These are phyloP conservation scores for Gordius sp. DNA, from an alignment of 2,888 invertebrate genomes.

Conservation along the genomic window DNA sequence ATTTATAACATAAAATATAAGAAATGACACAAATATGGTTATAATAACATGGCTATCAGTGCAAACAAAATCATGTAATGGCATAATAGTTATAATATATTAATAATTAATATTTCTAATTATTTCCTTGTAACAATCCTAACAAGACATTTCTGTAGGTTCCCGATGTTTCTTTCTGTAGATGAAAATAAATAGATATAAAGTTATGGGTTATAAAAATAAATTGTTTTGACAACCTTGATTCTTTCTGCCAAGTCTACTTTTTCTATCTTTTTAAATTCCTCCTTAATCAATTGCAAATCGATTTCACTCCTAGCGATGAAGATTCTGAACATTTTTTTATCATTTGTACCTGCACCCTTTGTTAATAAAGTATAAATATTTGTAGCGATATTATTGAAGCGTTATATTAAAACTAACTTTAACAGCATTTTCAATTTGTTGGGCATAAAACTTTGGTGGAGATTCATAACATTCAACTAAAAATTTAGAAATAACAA, in stretches of 20 bases:
- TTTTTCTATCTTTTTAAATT: neutral
- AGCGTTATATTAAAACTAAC: neutral
- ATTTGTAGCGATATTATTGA: neutral
- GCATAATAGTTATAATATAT: too few species aligned
- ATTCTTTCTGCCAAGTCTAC: neutral
- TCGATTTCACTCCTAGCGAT: neutral
- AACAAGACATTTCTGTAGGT: too few species aligned
- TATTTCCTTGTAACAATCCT: too few species aligned
- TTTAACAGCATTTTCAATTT: conserved; percentile 5
- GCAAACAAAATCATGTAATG: too few species aligned
- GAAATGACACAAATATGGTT: too few species aligned
- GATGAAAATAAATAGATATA: too few species aligned
- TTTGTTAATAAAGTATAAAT: neutral
- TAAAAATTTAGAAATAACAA: neutral
- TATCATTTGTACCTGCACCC: neutral
- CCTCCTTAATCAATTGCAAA: neutral
- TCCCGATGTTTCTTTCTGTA: too few species aligned
- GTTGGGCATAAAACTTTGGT: conserved; percentile 8
- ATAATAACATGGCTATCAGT: too few species aligned
- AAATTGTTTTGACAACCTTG: too few species aligned
- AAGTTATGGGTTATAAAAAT: too few species aligned
- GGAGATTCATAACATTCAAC: conserved; percentile 5
- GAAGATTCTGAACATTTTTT: neutral
- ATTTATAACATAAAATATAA: too few species aligned
- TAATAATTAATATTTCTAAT: too few species aligned